Conservation (phyloP, 2,113 vertebrate species). For the Cyanocitta stelleri region DNA sequence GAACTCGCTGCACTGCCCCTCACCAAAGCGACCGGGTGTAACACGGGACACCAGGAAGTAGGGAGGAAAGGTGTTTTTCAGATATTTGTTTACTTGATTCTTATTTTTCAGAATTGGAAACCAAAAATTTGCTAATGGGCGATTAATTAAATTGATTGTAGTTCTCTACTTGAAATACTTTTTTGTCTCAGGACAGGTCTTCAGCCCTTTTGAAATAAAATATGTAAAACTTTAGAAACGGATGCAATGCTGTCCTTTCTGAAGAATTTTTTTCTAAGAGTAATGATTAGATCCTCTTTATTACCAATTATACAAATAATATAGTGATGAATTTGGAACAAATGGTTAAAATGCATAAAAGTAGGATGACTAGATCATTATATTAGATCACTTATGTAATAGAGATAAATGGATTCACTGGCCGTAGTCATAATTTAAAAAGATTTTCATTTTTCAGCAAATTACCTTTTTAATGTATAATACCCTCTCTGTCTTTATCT, state of each 20-base stretch:
- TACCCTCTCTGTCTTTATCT: background rate
- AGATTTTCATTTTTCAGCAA: background rate
- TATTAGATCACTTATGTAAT: background rate
- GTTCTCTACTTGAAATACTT: background rate
- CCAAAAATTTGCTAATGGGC: accelerated
- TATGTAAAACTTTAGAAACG: background rate
- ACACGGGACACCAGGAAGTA: accelerated
- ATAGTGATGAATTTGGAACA: background rate
- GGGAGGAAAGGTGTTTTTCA: background rate
- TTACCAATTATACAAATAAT: background rate
- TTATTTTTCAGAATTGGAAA: background rate
- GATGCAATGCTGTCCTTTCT: background rate
- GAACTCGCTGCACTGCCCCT: background rate
- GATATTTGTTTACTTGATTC: background rate
- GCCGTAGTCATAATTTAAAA: background rate
- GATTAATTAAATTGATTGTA: background rate
- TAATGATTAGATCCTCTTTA: background rate
- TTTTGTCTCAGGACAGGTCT: background rate
- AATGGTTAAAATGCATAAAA: background rate
- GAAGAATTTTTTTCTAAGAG: background rate
- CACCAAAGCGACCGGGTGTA: accelerated
- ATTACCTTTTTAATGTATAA: background rate
- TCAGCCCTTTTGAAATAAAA: background rate
- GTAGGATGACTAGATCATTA: background rate
- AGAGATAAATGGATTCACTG: background rate